Conservation (phyloP, 2,888 invertebrate genomes). For the Thereva nobilitata region DNA sequence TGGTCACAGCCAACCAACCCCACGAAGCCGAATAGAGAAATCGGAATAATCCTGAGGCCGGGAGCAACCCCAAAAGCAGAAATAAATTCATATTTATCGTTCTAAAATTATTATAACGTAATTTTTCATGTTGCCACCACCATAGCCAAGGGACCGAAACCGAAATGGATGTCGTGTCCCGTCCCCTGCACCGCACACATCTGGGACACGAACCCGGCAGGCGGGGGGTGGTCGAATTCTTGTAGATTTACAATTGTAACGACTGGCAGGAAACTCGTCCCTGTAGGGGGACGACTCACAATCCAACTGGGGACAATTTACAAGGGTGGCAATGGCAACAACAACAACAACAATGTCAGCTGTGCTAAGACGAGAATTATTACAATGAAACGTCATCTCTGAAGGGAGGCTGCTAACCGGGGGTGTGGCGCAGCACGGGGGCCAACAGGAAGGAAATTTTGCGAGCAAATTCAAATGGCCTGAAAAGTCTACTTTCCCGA, state of each 20-base stretch:
- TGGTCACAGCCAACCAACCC: too few species aligned
- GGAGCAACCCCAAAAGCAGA: slow-evolving; percentile 35
- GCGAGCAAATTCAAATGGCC: slow-evolving; percentile 31
- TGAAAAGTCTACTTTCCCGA: slow-evolving; percentile 28
- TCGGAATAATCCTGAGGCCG: slow-evolving; percentile 15
- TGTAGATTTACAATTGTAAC: slow-evolving; percentile 25
- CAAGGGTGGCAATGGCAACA: slow-evolving; percentile 34
- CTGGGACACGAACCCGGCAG: neutral
- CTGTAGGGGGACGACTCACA: slow-evolving; percentile 9
- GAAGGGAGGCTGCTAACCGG: slow-evolving; percentile 2
- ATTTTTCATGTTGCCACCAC: slow-evolving; percentile 48
- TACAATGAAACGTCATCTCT: slow-evolving; percentile 31
- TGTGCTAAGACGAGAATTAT: slow-evolving; percentile 23
- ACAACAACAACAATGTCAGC: slow-evolving; percentile 2
- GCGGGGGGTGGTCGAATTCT: slow-evolving; percentile 1
- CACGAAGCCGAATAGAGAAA: too few species aligned
- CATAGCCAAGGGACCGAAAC: slow-evolving; percentile 24
- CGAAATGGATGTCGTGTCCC: slow-evolving; percentile 11
- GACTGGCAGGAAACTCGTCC: slow-evolving; percentile 7
- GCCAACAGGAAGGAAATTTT: neutral
- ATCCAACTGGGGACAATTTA: slow-evolving; percentile 36
- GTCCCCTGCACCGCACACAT: neutral
- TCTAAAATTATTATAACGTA: slow-evolving; percentile 49
- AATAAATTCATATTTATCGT: slow-evolving; percentile 50
- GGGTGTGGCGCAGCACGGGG: neutral